Conservation (phyloP, 2,888 invertebrate species). For the Entomobrya multifasciata region DNA sequence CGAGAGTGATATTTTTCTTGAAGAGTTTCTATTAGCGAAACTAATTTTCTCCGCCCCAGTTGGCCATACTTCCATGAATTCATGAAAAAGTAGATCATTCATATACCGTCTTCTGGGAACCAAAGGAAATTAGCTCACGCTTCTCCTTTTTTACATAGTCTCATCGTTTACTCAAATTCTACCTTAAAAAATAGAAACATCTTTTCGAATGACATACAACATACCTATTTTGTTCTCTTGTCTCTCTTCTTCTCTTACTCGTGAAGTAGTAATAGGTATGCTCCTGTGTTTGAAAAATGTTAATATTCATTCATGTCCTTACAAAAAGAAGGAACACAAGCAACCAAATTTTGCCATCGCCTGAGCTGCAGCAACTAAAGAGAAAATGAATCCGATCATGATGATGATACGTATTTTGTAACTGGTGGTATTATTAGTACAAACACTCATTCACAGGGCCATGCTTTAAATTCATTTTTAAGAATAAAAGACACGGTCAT, state of each 20-base stretch:
- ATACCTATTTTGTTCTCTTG: neutral
- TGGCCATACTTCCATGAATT: slow-evolving; percentile 66
- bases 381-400: neutral
- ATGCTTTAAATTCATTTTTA: neutral
- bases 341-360: neutral
- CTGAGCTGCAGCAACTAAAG: neutral
- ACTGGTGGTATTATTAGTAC: neutral
- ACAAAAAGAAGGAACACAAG: neutral
- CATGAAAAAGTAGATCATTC: slow-evolving; percentile 64
- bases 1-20: slow-evolving; percentile 60
- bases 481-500: slow-evolving; percentile 28
- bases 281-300: slow-evolving; percentile 48
- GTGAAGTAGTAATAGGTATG: slow-evolving; percentile 3
- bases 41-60: slow-evolving; percentile 69
- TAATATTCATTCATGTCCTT: slow-evolving; percentile 49
- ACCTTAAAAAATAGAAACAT: slow-evolving; percentile 33
- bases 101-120: slow-evolving; percentile 66
- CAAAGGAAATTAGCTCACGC: slow-evolving; percentile 65
- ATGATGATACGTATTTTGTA: neutral
- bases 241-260: neutral
- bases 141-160: slow-evolving; percentile 18
- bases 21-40: slow-evolving; percentile 65
- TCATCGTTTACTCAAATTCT: slow-evolving; percentile 24
- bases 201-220: neutral
- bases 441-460: too few species aligned